phyloP scores from a whole-genome alignment of 2,113 vertebrate species.

The Pan troglodytes region NHGRI_mPanTro3-v2.1_pri NC_072414.2:55500501-55501000 shows the following conservation, averaged over 20 bases:
- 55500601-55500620: not conserved
- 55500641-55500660: constrained; percentile 25
- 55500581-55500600: constrained; percentile 40
- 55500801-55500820: constrained; percentile 59
- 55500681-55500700: constrained; percentile 53
- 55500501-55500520: not conserved
- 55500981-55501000: constrained; percentile 3
- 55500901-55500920: constrained; percentile 57
- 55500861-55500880: constrained; percentile 53
- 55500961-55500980: constrained; percentile 56
- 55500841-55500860: constrained; percentile 57
- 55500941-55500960: constrained; percentile 38
- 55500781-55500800: constrained; percentile 65
- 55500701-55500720: constrained; percentile 31
- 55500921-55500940: constrained; percentile 51
- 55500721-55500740: constrained; percentile 56
- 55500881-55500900: constrained; percentile 65
- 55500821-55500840: constrained; percentile 44
- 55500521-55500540: not conserved
- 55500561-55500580: not conserved
- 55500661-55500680: not conserved
- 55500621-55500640: constrained; percentile 13
- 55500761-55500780: constrained; percentile 65
- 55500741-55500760: constrained; percentile 63
- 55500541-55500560: constrained; percentile 38